Conservation (phyloP, 2,888 invertebrate genomes). For the Cryptus viduatorius region DNA sequence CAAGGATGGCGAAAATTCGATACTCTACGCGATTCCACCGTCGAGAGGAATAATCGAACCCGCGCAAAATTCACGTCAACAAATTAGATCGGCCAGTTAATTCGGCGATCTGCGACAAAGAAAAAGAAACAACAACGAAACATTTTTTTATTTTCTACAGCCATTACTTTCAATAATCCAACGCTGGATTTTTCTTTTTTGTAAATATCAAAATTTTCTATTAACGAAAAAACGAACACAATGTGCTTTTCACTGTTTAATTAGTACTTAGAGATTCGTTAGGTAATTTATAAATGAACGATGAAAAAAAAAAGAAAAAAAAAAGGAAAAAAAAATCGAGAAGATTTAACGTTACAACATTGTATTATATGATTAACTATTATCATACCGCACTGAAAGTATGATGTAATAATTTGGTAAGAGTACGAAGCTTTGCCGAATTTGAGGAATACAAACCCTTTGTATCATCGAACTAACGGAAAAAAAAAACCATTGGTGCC, state of each 20-base stretch:
- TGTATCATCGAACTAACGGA: slow-evolving; percentile 49
- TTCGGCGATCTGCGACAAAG: background rate
- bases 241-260: slow-evolving; percentile 39
- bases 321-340: background rate
- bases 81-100: slow-evolving; percentile 85
- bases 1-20: slow-evolving; percentile 84
- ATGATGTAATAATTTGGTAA: slow-evolving; percentile 16
- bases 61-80: slow-evolving; percentile 80
- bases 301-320: slow-evolving; percentile 14
- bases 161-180: background rate
- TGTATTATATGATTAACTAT: slow-evolving; percentile 23
- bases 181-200: slow-evolving; percentile 50
- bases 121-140: background rate
- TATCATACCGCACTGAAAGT: slow-evolving; percentile 2
- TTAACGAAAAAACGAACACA: slow-evolving; percentile 30
- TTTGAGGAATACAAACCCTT: slow-evolving; percentile 4
- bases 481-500: slow-evolving; percentile 41
- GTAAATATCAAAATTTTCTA: slow-evolving; percentile 59
- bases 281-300: slow-evolving; percentile 63
- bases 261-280: slow-evolving; percentile 62
- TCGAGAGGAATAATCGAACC: slow-evolving; percentile 85
- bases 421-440: background rate
- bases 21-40: slow-evolving; percentile 86
- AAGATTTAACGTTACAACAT: background rate
- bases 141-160: background rate